phyloP scores from a whole-genome alignment of 2,888 invertebrate species.

The Polydrusus cervinus region DNA sequence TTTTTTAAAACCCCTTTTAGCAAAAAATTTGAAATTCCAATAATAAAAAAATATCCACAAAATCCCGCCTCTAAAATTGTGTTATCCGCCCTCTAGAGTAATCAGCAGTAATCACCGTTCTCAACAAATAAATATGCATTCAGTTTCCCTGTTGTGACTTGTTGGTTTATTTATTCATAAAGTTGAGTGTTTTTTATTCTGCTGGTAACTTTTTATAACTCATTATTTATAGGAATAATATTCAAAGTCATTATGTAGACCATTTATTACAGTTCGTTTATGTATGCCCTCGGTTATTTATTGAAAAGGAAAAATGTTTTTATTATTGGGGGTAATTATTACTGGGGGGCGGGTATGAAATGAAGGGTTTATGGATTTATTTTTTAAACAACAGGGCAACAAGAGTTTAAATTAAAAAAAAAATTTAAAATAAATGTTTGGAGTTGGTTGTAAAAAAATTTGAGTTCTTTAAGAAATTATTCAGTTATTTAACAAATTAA shows the following conservation, averaged over 20 bases:
- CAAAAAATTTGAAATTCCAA: too few relatives aligned
- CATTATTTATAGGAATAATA: constrained; percentile 61
- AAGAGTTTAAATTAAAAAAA: too few relatives aligned
- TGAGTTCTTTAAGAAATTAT: too few relatives aligned
- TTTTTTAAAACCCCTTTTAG: too few relatives aligned
- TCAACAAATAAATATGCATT: constrained; percentile 36
- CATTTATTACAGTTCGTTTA: constrained; percentile 55
- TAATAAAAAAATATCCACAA: too few relatives aligned
- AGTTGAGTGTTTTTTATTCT: constrained; percentile 59
- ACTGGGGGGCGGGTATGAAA: not conserved
- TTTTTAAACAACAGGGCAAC: constrained; percentile 1
- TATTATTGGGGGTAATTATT: constrained; percentile 21
- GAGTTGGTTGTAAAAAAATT: too few relatives aligned
- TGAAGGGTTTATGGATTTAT: not conserved
- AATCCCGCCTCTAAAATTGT: not conserved
- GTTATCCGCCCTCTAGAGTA: not conserved
- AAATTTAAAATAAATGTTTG: too few relatives aligned
- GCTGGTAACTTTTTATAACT: constrained; percentile 57
- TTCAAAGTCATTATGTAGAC: constrained; percentile 58
- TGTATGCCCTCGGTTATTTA: constrained; percentile 47
- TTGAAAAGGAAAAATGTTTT: constrained; percentile 35
- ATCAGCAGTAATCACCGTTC: constrained; percentile 26
- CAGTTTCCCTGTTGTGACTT: constrained; percentile 5
- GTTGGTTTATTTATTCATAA: constrained; percentile 60
- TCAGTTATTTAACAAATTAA: too few relatives aligned